Percentiles rank a stretch among this genome's conserved stretches.
Conservation (phyloP, 2,113 vertebrate genomes). For the Gavia stellata region DNA sequence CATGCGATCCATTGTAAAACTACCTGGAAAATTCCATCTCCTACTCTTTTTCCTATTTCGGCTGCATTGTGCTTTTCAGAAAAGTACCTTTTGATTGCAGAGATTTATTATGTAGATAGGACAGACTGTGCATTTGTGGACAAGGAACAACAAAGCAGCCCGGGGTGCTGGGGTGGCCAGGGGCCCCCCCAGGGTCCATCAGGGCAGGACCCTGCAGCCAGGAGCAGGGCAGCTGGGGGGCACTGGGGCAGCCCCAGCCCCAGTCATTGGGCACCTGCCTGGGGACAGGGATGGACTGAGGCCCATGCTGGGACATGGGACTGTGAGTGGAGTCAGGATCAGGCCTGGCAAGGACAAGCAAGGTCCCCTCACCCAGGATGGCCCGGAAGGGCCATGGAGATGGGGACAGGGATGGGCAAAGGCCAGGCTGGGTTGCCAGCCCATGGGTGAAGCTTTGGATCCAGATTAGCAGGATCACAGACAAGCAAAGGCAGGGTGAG, state of each 20-base stretch:
- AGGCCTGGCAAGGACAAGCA: not conserved
- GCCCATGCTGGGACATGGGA: rapidly evolving
- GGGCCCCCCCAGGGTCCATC: rapidly evolving
- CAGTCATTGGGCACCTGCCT: too few relatives aligned
- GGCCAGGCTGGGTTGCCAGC: not conserved
- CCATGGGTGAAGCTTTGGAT: not conserved
- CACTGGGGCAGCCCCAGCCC: not conserved
- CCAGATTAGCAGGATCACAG: not conserved
- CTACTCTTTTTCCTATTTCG: not conserved
- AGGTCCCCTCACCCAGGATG: not conserved
- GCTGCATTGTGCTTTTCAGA: not conserved
- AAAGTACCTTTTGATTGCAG: not conserved
- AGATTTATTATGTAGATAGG: not conserved
- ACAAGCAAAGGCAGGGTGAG: not conserved
- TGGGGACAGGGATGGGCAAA: rapidly evolving
- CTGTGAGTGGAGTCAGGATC: not conserved
- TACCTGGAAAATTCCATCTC: not conserved
- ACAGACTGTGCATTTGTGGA: not conserved
- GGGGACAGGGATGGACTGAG: too few relatives aligned
- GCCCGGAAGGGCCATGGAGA: not conserved
- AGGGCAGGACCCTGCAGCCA: not conserved
- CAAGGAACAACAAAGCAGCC: not conserved
- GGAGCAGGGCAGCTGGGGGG: rapidly evolving
- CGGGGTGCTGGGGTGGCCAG: not conserved
- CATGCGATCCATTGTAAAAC: not conserved